Conservation (phyloP, 2,888 invertebrate species). For the Drosophila picticornis region DNA sequence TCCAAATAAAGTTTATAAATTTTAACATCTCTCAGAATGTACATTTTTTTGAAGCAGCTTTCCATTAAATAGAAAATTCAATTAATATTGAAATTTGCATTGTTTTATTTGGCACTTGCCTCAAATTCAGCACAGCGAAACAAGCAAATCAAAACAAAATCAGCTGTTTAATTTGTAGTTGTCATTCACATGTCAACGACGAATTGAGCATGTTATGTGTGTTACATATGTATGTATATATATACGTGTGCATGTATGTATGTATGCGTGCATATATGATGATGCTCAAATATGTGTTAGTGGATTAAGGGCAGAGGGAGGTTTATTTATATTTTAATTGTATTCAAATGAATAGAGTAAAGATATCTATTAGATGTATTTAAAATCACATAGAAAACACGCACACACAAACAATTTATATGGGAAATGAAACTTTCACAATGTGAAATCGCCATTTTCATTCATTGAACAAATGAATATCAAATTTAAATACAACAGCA, state of each 20-base stretch:
- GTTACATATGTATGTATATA: background rate
- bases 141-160: background rate
- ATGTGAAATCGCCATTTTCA: constrained; percentile 60
- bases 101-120: background rate
- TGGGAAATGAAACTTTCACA: constrained; percentile 70
- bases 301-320: background rate
- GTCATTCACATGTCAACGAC: constrained; percentile 12
- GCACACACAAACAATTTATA: background rate
- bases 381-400: background rate
- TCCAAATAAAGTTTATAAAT: background rate
- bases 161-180: background rate
- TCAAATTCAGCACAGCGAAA: background rate
- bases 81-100: background rate
- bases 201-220: background rate
- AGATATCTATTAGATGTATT: background rate
- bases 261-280: background rate
- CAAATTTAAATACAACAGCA: constrained; percentile 52
- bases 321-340: background rate
- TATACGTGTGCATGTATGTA: background rate
- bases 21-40: background rate
- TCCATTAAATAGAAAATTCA: background rate
- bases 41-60: background rate
- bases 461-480: constrained; percentile 47
- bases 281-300: background rate
- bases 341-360: background rate